Percentiles rank a stretch among this genome's conserved stretches.
phyloP scores from a whole-genome alignment of 2,888 invertebrate species.

The Xylota segnis region DNA sequence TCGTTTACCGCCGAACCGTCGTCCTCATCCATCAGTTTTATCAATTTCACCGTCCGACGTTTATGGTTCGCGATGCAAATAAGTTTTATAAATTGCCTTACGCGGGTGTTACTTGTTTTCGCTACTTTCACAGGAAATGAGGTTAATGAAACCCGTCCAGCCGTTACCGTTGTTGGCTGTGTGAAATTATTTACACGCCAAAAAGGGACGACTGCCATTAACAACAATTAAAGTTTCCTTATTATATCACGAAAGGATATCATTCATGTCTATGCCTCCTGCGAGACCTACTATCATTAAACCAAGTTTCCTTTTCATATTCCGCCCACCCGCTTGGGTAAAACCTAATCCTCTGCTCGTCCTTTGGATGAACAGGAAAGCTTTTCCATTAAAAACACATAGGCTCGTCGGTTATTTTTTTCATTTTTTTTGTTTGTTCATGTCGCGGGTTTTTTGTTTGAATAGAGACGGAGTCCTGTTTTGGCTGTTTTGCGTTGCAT shows the following conservation, averaged over 20 bases:
- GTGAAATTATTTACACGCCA: slow-evolving; percentile 11
- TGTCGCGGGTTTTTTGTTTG: neutral
- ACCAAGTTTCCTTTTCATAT: neutral
- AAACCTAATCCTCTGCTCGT: neutral
- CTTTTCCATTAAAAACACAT: slow-evolving; percentile 19
- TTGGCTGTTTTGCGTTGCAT: slow-evolving; percentile 8
- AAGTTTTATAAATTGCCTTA: slow-evolving; percentile 4
- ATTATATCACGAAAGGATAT: slow-evolving; percentile 21
- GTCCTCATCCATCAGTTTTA: slow-evolving; percentile 1
- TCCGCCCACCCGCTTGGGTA: neutral
- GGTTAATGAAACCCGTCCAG: slow-evolving; percentile 7
- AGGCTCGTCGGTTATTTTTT: slow-evolving; percentile 33
- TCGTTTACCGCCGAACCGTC: neutral
- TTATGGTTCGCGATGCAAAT: slow-evolving; percentile 10
- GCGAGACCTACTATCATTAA: slow-evolving; percentile 13
- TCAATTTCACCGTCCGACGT: neutral
- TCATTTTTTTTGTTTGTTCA: slow-evolving; percentile 8
- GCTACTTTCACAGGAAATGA: neutral
- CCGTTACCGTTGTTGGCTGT: neutral
- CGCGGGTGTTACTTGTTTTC: neutral
- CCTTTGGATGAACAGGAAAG: neutral
- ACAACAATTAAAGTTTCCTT: slow-evolving; percentile 43
- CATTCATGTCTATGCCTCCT: slow-evolving; percentile 24
- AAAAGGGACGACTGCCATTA: slow-evolving; percentile 18
- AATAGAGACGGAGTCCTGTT: slow-evolving; percentile 12